Base-by-base conservation (phyloP, 2,888 invertebrate genomes). In the Erpobdella octoculata region DNA sequence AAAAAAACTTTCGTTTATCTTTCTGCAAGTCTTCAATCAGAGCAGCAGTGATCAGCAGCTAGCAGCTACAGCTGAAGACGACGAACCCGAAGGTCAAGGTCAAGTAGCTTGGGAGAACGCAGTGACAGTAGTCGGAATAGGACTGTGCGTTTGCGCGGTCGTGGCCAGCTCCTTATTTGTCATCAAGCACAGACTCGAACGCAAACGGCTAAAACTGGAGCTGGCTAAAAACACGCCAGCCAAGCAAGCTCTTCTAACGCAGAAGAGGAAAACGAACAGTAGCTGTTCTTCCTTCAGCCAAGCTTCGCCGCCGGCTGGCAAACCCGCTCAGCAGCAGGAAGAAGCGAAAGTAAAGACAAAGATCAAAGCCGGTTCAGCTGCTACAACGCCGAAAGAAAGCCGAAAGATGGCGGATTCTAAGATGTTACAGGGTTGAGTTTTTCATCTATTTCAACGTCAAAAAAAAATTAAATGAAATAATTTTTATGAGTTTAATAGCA, bases 101-200 rank as follows among this genome's bases (percentile, higher is more conserved):
- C 53, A 53, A n/a, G 53, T 28, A 6, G 53, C 28, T 18, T 79
- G 81, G 80, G 78, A 79, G 71, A 79, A 78, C 71, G 78, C 77
- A 0, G 79, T 81, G 15, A 79, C 81, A 36, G 78, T 80, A 21
- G 78, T 79, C 2, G 81, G 81, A 0, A 80, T 81, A 33, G 75
- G 76, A n/a, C 72, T 81, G 62, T 81, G 81, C 73, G 77, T 76
- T 18, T 69, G 80, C 38, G 78, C 80, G 68, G 74, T 81, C 35
- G 59, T 79, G 12, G 78, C 77, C 33, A 77, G 78, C 53, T 65
- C 79, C 18, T 75, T 75, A 28, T 79, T 80, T 70, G 80, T 78
- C 46, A 72, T 79, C 31, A 78, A 80, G 69, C 79, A 80, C 72
- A 77, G 78, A 41, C 70, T 76, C 8, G 77, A 77, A 71, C 75